These are phyloP conservation scores for Tetraneura akinire DNA, from an alignment of 1,140 invertebrate species.

Conservation along the genomic window DNA sequence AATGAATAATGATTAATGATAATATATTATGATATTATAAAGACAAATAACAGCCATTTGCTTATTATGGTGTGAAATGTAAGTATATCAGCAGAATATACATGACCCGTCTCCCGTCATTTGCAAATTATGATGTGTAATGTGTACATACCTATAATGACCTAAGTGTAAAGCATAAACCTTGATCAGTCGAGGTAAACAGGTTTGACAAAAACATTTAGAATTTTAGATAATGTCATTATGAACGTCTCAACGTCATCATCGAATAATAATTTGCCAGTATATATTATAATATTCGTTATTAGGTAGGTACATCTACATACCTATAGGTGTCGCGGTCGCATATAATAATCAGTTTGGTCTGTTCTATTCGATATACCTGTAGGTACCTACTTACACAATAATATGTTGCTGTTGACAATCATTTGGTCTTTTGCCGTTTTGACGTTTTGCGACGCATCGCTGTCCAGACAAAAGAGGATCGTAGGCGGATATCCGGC, in stretches of 20 bases:
- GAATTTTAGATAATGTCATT: conserved; percentile 8
- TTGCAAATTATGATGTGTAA: background rate
- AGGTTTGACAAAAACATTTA: conserved; percentile 38
- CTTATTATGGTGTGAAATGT: no score
- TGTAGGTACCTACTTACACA: background rate
- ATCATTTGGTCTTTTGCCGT: background rate
- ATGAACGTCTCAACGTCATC: conserved; percentile 12
- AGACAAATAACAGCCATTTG: no score
- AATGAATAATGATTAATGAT: no score
- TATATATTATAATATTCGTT: no score
- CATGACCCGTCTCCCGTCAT: background rate
- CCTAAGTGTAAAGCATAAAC: conserved; percentile 10
- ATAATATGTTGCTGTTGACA: background rate
- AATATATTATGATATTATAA: no score
- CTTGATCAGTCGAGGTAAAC: conserved; percentile 44
- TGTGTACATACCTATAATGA: no score
- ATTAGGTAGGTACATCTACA: no score
- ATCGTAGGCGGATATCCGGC: conserved; percentile 54
- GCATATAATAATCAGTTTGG: no score
- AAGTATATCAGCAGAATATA: background rate
- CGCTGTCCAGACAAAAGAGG: conserved; percentile 36
- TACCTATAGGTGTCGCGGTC: no score
- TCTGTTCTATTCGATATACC: no score
- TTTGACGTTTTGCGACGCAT: background rate
- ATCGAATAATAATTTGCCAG: conserved; percentile 4